Evolutionary conservation across 2,797 vertebrate genomes (phyloP), one percentile per base, ranked within the genome.

Genomic region (Pipistrellus pygmaeus): DNA sequence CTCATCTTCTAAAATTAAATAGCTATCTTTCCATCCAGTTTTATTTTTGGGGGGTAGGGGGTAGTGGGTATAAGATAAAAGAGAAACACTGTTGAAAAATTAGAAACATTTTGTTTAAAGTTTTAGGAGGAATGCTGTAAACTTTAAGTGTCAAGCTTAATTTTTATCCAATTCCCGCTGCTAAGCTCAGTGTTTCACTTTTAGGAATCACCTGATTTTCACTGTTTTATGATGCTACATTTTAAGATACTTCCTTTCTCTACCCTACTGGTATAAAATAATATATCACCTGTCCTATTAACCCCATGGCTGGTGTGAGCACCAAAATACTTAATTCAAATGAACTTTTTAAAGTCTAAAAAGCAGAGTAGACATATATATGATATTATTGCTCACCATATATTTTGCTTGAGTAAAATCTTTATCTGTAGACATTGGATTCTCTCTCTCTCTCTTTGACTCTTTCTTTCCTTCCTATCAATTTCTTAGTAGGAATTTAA

Each of bases 81-180:
- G 13, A 21, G 10, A 57, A 85, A 60, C 2, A 62, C 18, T 94
- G 48, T 55, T 72, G 71, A 93, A 80, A 77, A 73, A 17, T 62
- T 77, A 7, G 41, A n/a, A 18, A 27, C 13, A 57, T 82, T 72
- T 38, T 77, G 11, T 85, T 95, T 46, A 81, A 86, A 57, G 3
- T 78, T 76, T 95, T 77, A 57, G 41, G 18, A 60, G 38, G 53
- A 62, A 90, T 91, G 85, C 76, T 88, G 6, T 51, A 64, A 89
- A 92, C 53, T 77, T 88, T 57, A 66, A 53, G 44, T 80, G 8
- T 18, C 41, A 82, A n/a, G 51, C 23, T 64, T 92, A 85, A 71
- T 82, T 95, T 92, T 32, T 88, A 51, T 51, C 55, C n/a, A 10
- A 77, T 91, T 95, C 32, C 9, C 95, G 2, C 38, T 85, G 1